Conservation (phyloP, 1,140 invertebrate genomes). For the Plectrocnemia conspersa region DNA sequence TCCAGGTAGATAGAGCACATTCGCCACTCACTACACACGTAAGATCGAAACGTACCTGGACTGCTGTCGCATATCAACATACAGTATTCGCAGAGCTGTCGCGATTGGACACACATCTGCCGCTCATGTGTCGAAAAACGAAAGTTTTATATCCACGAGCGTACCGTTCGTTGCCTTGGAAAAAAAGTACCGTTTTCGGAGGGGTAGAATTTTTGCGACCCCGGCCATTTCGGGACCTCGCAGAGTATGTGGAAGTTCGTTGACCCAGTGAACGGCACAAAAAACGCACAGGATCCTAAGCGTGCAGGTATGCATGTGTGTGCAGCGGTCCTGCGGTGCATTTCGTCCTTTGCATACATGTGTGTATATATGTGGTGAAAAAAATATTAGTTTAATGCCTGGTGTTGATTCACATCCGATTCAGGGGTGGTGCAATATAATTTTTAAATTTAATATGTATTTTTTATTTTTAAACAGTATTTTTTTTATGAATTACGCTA, state of each 20-base stretch:
- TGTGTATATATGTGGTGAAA: slow-evolving; percentile 26
- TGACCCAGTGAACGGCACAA: slow-evolving; percentile 27
- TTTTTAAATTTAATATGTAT: slow-evolving; percentile 1
- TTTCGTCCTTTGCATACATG: too few relatives aligned
- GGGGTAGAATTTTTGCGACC: not conserved
- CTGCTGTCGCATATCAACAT: not conserved
- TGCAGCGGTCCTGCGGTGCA: not conserved
- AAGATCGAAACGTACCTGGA: too few relatives aligned
- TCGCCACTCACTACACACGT: too few relatives aligned
- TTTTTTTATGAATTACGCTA: too few relatives aligned
- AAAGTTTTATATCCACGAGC: slow-evolving; percentile 18
- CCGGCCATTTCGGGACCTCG: not conserved
- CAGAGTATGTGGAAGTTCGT: slow-evolving; percentile 10
- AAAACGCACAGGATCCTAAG: slow-evolving; percentile 9
- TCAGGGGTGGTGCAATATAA: slow-evolving; percentile 4
- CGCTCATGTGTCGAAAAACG: slow-evolving; percentile 20
- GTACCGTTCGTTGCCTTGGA: slow-evolving; percentile 20
- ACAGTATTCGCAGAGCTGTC: slow-evolving; percentile 9
- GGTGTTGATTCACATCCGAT: slow-evolving; percentile 30
- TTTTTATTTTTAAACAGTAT: not conserved
- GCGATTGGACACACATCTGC: slow-evolving; percentile 33
- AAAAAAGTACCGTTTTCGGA: slow-evolving; percentile 15
- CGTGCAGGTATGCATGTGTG: slow-evolving; percentile 28
- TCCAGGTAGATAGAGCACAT: too few relatives aligned
- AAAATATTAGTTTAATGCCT: slow-evolving; percentile 16